These are phyloP conservation scores for Linepithema humile DNA, from an alignment of 1,140 invertebrate species.

Conservation along the genomic window DNA sequence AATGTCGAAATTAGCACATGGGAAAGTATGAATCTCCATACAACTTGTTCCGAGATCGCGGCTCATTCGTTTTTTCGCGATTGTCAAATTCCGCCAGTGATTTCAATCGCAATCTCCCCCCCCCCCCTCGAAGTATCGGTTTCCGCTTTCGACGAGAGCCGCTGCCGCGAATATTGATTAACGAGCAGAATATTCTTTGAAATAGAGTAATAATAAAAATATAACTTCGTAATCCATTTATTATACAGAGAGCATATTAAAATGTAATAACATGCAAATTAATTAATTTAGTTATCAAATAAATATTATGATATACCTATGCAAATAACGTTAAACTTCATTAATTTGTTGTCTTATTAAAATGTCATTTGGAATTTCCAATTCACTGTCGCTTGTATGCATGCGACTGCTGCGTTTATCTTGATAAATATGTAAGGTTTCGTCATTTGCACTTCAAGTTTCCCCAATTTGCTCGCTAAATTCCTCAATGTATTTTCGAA, in stretches of 20 bases:
- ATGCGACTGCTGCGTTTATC: neutral
- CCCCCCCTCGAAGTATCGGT: neutral
- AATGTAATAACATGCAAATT: neutral
- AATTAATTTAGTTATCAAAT: constrained; percentile 28
- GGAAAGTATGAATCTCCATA: neutral
- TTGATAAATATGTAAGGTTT: neutral
- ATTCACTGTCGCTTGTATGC: neutral
- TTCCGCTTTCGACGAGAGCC: neutral
- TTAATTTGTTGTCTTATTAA: constrained; percentile 27
- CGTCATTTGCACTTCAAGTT: neutral
- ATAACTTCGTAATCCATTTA: neutral
- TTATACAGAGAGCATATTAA: neutral
- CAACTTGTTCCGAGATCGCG: neutral
- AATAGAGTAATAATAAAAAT: neutral
- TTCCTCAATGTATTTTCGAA: neutral
- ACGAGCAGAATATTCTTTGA: neutral
- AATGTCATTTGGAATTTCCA: neutral
- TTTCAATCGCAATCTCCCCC: neutral
- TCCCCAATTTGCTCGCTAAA: neutral
- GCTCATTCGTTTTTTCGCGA: neutral
- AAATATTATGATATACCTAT: neutral
- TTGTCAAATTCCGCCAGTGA: neutral
- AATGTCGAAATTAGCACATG: constrained; percentile 8
- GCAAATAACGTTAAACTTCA: neutral
- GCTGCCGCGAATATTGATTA: constrained; percentile 12